A percentile compares a stretch with the other conserved stretches of the same genome.
Conservation (phyloP, 2,888 invertebrate species). For the Neoaliturus tenellus region DNA sequence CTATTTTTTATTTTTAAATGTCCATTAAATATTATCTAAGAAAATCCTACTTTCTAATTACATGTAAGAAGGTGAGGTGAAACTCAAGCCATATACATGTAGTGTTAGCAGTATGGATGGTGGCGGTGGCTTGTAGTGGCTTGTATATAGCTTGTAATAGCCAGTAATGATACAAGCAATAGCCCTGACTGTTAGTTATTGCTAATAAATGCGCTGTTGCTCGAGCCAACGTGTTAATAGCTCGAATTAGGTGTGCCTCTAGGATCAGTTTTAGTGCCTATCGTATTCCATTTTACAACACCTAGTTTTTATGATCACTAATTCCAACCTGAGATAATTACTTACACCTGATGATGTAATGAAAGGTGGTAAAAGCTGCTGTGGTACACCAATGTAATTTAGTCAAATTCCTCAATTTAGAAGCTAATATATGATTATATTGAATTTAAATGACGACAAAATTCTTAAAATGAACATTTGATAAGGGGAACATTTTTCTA, state of each 20-base stretch:
- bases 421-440: too few species aligned
- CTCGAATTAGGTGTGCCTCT: slow-evolving; percentile 29
- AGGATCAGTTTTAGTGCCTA: slow-evolving; percentile 27
- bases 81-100: not conserved
- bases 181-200: slow-evolving; percentile 18
- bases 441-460: not conserved
- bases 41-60: too few species aligned
- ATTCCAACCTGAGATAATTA: not conserved
- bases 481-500: too few species aligned
- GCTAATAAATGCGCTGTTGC: slow-evolving; percentile 35
- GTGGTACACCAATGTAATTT: not conserved
- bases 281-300: slow-evolving; percentile 30
- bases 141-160: slow-evolving; percentile 44
- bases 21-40: too few species aligned
- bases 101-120: not conserved
- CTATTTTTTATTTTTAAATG: too few species aligned
- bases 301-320: slow-evolving; percentile 25
- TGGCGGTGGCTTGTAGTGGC: slow-evolving; percentile 36
- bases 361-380: not conserved
- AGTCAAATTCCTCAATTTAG: not conserved
- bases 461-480: too few species aligned
- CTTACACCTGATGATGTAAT: not conserved
- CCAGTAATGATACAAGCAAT: slow-evolving; percentile 22
- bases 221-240: slow-evolving; percentile 35
- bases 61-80: slow-evolving; percentile 1